Evolutionary conservation across 1,140 invertebrate genomes (phyloP), one percentile per base, ranked within the genome.

Genomic region (Panulirus ornatus): DNA sequence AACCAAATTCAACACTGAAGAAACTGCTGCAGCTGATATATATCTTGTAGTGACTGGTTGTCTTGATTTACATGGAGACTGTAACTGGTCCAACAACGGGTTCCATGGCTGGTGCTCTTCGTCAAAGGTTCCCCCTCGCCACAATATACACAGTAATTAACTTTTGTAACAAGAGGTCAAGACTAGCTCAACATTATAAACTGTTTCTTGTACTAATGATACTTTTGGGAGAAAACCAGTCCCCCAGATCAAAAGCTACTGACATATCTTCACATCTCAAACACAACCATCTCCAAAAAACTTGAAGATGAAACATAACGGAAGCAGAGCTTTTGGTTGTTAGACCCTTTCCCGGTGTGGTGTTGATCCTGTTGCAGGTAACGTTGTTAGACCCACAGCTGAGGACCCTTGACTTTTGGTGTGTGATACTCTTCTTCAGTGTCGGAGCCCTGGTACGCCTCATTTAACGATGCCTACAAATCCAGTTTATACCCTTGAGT

Each of bases 401-500:
- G 75, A 78, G 75, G 75, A 44, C 75, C 75, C 75, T 47, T 78
- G 75, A 47, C 75, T 14, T 38, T 78, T 47, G 75, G 75, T 78
- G 40, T 78, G 36, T 44, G 40, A 40, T 27, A 22, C 40, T 44
- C 75, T 44, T 44, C 40, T n/a, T 78, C 75, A 44, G 16, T 78
- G 75, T 78, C 40, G 22, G 40, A 78, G 40, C 40, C 75, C 40
- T 27, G 75, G 40, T 44, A 44, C 75, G 40, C 75, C 75, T 78
- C 75, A 47, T 44, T 78, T 44, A 78, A 2, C 44, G 75, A 78
- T 78, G 75, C 75, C 75, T 78, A 78, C 75, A 78, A 78, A 78
- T 78, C 75, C 75, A 78, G 75, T 78, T 78, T 78, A 44, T 78
- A 47, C 75, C 75, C 75, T 78, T 78, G 6, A 78, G 75, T 78